phyloP scores from a whole-genome alignment of 1,140 invertebrate genomes.

The Dendrolimus punctatus region DNA sequence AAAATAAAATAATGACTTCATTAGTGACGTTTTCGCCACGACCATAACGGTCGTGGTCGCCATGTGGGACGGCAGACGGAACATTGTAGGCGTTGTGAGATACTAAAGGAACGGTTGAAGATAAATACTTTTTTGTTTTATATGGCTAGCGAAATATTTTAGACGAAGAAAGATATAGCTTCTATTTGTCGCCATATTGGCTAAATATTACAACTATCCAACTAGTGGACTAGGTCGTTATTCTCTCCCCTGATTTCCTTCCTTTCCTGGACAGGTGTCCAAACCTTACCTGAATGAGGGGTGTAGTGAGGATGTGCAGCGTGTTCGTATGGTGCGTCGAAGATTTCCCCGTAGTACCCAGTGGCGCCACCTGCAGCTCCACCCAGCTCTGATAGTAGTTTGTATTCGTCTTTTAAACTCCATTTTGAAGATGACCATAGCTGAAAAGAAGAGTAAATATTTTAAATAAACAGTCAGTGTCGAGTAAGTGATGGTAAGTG shows the following conservation, averaged over 20 bases:
- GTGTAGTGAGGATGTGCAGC: slow-evolving; percentile 55
- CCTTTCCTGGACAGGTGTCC: neutral
- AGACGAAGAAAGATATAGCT: slow-evolving; percentile 1
- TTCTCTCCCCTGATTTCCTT: neutral
- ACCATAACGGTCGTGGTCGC: too few relatives aligned
- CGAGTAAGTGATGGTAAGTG: too few relatives aligned
- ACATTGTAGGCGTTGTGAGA: too few relatives aligned
- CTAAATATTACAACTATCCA: neutral
- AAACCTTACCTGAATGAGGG: slow-evolving; percentile 48
- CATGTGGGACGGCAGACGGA: too few relatives aligned
- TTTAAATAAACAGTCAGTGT: neutral
- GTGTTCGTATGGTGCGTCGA: slow-evolving; percentile 58
- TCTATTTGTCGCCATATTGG: too few relatives aligned
- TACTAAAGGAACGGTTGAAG: too few relatives aligned
- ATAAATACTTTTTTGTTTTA: too few relatives aligned
- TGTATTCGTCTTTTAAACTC: slow-evolving; percentile 91
- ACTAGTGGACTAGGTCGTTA: neutral
- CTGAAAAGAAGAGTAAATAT: slow-evolving; percentile 27
- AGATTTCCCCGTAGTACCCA: slow-evolving; percentile 57
- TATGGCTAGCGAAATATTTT: neutral
- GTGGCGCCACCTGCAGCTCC: slow-evolving; percentile 63
- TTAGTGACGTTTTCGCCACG: too few relatives aligned
- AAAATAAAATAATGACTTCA: too few relatives aligned
- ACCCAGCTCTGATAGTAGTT: slow-evolving; percentile 85
- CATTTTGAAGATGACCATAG: slow-evolving; percentile 90